phyloP scores from a whole-genome alignment of 2,797 vertebrate species.

The Fratercula arctica region DNA sequence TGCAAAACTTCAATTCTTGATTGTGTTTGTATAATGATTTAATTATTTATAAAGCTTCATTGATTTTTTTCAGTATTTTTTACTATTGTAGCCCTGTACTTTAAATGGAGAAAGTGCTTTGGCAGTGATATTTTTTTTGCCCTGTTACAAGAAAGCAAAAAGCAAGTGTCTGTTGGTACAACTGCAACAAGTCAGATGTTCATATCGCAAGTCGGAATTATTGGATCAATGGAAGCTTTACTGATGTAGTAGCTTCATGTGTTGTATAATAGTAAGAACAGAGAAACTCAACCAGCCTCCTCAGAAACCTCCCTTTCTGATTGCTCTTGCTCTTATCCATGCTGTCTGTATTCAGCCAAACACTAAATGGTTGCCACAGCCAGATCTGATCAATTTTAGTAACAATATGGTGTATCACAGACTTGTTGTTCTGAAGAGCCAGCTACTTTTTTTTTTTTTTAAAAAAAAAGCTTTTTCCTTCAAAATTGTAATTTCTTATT shows the following conservation, averaged over 20 bases:
- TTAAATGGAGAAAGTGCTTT: neutral
- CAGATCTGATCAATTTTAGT: neutral
- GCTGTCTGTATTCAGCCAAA: neutral
- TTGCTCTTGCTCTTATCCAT: neutral
- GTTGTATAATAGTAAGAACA: neutral
- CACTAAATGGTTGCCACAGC: neutral
- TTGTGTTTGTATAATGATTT: constrained; percentile 57
- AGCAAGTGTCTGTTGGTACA: neutral
- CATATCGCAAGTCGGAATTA: neutral
- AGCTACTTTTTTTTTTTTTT: neutral
- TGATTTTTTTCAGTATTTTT: neutral
- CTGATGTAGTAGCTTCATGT: neutral
- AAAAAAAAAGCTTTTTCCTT: neutral
- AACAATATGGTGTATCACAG: neutral
- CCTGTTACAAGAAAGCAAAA: neutral
- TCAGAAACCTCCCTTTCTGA: neutral
- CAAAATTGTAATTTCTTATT: neutral
- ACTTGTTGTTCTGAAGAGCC: neutral
- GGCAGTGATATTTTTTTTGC: neutral
- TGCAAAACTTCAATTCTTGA: constrained; percentile 81
- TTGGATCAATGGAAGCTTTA: neutral
- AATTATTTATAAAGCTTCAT: neutral
- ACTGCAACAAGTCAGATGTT: neutral
- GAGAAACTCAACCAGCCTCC: neutral
- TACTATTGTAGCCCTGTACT: neutral